A percentile compares a stretch with the other conserved stretches of the same genome.
Evolutionary conservation across 1,140 invertebrate species (phyloP).

Genomic region (Wasmannia auropunctata): DNA sequence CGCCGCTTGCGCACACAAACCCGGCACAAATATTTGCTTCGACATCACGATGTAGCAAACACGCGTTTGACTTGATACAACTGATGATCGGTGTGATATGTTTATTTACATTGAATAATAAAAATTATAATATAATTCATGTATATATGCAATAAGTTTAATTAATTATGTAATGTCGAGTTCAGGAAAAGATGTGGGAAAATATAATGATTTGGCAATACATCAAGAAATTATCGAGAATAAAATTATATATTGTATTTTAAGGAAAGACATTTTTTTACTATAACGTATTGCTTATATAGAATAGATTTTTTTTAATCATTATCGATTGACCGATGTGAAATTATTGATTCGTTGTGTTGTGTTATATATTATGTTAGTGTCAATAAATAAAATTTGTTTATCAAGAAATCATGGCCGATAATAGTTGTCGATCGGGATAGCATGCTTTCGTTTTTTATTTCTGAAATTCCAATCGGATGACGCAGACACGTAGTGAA

Average conservation of each 20-base stretch:
- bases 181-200: background rate
- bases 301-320: background rate
- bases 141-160: background rate
- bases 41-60: background rate
- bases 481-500: background rate
- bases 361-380: background rate
- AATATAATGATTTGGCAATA: background rate
- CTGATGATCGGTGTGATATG: background rate
- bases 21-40: constrained; percentile 39
- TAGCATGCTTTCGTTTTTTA: background rate
- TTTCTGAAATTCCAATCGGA: background rate
- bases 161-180: background rate
- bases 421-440: background rate
- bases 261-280: background rate
- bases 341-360: background rate
- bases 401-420: background rate
- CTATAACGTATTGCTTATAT: background rate
- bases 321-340: background rate
- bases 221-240: background rate
- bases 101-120: background rate
- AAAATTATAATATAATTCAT: background rate
- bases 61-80: background rate
- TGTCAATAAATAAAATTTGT: background rate
- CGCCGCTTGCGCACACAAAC: background rate
- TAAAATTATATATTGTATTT: background rate